Base-by-base conservation (phyloP, 2,113 vertebrate species). In the Dromiciops gliroides region DNA sequence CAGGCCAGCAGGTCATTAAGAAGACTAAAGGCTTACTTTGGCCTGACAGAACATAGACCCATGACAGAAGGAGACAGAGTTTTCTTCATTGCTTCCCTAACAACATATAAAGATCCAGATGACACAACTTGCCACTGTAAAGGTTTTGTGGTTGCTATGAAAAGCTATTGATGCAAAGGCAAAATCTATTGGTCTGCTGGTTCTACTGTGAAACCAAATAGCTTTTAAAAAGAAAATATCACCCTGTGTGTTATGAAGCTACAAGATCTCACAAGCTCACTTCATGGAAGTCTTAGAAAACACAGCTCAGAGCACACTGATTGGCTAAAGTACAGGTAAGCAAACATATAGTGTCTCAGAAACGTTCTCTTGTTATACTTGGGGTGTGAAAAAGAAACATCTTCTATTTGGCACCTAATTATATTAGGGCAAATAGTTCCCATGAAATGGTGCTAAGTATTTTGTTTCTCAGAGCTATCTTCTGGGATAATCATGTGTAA, bases 1-100 rank as follows among this genome's bases (percentile, higher is more conserved):
- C 56, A 95, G 95, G 96, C 96, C 96, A 96, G 96, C 96, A 96
- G 94, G 96, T 97, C 96, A 98, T 97, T 97, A 97, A 95, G 94
- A 97, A 97, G 97, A 96, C 89, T 56, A 0, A 48, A 97, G 95
- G 93, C 95, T 96, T 95, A 95, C 96, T 96, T 94, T 95, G 95
- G 94, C 93, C 93, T 97, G 96, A 96, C 96, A 96, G 95, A 97
- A 95, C 95, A 97, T n/a, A n/a, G n/a, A 96, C 93, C 93, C 93
- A 51, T 49, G 96, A 96, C 94, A 96, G 96, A 60, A 97, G 96
- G 93, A 97, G 96, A 92, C 96, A 8, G n/a, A 83, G 44, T 92
- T 97, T 98, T 97, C 94, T 95, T 97, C 95, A 93, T 44, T 97
- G 97, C 97, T 97, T 95, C 91, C 95, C 97, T 96, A 93, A 93